Evolutionary conservation across 1,140 invertebrate species (phyloP), one percentile per base, ranked within the genome.

Genomic region (Zaprionus nigranus): DNA sequence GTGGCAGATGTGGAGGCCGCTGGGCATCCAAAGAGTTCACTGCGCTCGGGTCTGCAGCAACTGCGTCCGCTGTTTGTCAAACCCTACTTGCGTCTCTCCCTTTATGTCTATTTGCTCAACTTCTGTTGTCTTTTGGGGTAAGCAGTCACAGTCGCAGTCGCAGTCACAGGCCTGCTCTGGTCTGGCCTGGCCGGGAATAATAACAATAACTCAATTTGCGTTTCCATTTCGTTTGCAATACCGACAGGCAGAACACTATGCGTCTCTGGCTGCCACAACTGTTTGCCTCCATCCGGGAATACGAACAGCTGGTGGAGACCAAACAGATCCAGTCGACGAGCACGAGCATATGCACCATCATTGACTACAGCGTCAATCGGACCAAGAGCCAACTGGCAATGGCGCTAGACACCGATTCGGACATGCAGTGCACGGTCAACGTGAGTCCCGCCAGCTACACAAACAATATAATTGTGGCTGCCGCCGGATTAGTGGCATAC

Each of bases 261-360:
- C 90, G 85, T 1, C 58, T 91, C 38, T 95, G 94, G 94, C 86
- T 94, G 51, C 94, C 94, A 0, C 94, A 94, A 66, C 82, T 95
- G 0, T 95, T 95, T 74, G 90, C 94, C 38, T 93, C 93, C 22
- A 92, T 94, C 24, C 92, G 91, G 80, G 74, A 93, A 74, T 91
- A 74, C 26, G 82, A 90, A 36, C 60, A 66, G 7, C 28, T 81
- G 54, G 51, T 61, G 17, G 46, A 51, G 3, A 58, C 12, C n/a
- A 20, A 22, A 20, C 20, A 65, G 15, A 7, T 12, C 22, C n/a
- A 40, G 13, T 28, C 51, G 0, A 17, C 9, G 0, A 43, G 66
- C n/a, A 81, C 79, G 0, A 90, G 81, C 26, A 91, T 90, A 6
- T 86, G 84, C 70, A 63, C 2, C 22, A 91, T 90, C 20, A 34